Percentiles rank a stretch among this genome's conserved stretches.
These are phyloP conservation scores for Sphaerophoria rueppellii DNA, from an alignment of 2,888 invertebrate species.

Conservation along the genomic window DNA sequence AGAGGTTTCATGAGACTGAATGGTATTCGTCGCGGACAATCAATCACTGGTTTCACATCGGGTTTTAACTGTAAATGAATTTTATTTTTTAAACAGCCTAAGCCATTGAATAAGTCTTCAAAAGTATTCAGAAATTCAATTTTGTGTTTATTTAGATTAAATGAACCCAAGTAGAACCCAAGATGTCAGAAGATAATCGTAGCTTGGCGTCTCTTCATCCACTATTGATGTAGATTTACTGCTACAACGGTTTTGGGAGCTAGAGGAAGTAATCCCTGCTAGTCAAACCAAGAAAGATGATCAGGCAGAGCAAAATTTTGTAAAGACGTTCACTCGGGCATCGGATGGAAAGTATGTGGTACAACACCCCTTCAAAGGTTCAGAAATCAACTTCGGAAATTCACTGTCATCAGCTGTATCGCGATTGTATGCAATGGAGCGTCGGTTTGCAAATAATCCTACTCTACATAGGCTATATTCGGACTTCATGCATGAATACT, in stretches of 20 bases:
- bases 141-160: too few relatives aligned
- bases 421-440: slow-evolving; percentile 30
- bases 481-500: slow-evolving; percentile 39
- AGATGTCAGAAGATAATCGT: slow-evolving; percentile 2
- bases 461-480: slow-evolving; percentile 14
- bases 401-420: slow-evolving; percentile 40
- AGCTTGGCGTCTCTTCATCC: neutral
- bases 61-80: too few relatives aligned
- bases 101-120: too few relatives aligned
- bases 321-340: slow-evolving; percentile 32
- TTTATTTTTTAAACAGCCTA: too few relatives aligned
- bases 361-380: slow-evolving; percentile 40
- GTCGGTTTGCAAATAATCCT: slow-evolving; percentile 18
- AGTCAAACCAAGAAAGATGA: slow-evolving; percentile 27
- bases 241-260: slow-evolving; percentile 14
- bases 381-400: slow-evolving; percentile 41
- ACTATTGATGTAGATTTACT: slow-evolving; percentile 11
- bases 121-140: too few relatives aligned
- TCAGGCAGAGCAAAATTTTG: slow-evolving; percentile 44
- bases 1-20: too few relatives aligned
- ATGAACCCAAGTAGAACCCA: too few relatives aligned
- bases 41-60: too few relatives aligned
- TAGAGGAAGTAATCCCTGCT: slow-evolving; percentile 11
- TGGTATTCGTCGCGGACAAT: too few relatives aligned
- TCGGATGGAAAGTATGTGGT: slow-evolving; percentile 56